Base-by-base conservation (phyloP, 1,140 invertebrate genomes). In the Scaptomyza hsui region DNA sequence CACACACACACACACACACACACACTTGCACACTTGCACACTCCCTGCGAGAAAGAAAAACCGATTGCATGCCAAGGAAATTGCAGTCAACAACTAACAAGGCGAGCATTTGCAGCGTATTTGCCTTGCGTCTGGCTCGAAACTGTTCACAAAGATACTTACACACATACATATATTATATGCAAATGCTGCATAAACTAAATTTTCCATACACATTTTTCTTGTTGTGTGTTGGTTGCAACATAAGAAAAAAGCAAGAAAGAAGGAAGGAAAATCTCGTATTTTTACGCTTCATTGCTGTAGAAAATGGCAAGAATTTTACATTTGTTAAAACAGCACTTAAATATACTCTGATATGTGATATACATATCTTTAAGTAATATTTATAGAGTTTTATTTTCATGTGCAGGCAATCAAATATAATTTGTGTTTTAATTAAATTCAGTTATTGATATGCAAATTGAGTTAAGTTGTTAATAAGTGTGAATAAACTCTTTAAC, bases 121-220 rank as follows among this genome's bases (percentile, higher is more conserved):
- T 83, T 83, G 80, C 80, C 76, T 60, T 72, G 56, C 80, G 80
- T 86, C 80, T 83, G 77, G 55, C 10, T 70, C 60, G 60, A 49
- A 80, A 44, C 70, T 51, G 45, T 49, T 21, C 26, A 65, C 53
- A 60, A 75, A 63, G 59, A 73, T 64, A 64, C 64, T 57, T 39
- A 70, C 49, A 60, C 37, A 62, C 19, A 29, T 21, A 37, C 3
- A 51, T 37, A 69, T 70, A 68, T 82, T 70, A 68, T 82, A 86
- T 88, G 82, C 83, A 88, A 88, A 88, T 88, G 82, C 79, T 79
- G 79, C 83, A 88, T 89, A 88, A 88, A 88, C 82, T 88, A 82
- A 88, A 88, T 88, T 88, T 85, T 75, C 74, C 70, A 76, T 75
- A 75, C 69, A 53, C 13, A 52, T 5, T 10, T 24, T 13, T 41